phyloP scores from a whole-genome alignment of 2,888 invertebrate genomes.

The Ephialtes manifestator region DNA sequence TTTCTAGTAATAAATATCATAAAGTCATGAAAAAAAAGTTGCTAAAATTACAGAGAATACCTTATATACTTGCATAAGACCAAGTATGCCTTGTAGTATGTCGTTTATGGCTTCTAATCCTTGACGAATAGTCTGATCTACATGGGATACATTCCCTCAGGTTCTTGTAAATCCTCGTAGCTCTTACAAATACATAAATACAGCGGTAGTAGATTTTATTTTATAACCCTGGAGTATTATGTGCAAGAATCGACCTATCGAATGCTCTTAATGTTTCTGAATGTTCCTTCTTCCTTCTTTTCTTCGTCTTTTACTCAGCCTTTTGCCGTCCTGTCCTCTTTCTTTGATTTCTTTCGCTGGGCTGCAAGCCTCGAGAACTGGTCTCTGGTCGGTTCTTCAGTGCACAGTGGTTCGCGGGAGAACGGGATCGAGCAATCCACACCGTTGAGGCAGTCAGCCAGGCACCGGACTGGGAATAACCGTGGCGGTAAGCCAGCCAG shows the following conservation, averaged over 20 bases:
- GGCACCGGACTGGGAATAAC: background rate
- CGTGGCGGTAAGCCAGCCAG: slow-evolving; percentile 41
- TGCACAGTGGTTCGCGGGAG: slow-evolving; percentile 6
- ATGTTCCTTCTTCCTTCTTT: background rate
- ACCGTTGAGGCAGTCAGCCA: slow-evolving; percentile 28
- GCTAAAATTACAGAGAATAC: background rate
- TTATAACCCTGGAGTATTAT: background rate
- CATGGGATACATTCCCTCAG: slow-evolving; percentile 4
- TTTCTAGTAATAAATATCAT: too few species aligned
- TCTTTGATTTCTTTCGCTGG: slow-evolving; percentile 7
- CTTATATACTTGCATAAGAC: background rate
- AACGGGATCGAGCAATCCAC: slow-evolving; percentile 54
- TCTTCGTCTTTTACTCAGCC: slow-evolving; percentile 20
- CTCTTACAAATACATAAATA: slow-evolving; percentile 13
- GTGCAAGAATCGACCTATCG: background rate
- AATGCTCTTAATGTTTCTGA: background rate
- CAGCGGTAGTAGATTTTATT: slow-evolving; percentile 20
- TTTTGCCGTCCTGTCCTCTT: background rate
- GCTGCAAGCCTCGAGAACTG: slow-evolving; percentile 18
- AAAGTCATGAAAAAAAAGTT: background rate
- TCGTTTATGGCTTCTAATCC: background rate
- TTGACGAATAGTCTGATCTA: background rate
- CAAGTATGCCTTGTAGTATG: background rate
- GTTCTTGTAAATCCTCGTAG: slow-evolving; percentile 25
- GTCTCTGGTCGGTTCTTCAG: slow-evolving; percentile 34